Evolutionary conservation across 2,888 invertebrate species (phyloP), one percentile per base, ranked within the genome.

Genomic region (Meliscaeva auricollis): DNA sequence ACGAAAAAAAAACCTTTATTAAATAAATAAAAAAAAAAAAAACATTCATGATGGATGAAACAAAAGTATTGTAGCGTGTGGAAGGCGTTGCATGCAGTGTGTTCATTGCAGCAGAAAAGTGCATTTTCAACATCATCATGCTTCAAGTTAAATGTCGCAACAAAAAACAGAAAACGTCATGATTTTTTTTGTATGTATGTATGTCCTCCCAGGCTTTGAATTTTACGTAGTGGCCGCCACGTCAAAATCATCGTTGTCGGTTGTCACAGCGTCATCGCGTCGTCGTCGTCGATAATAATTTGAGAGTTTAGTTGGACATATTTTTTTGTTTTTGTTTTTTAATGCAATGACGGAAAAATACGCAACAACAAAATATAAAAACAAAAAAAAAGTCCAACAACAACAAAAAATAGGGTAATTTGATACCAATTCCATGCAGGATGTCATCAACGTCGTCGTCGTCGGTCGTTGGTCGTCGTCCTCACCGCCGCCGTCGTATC

Each of bases 391-490:
- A 3, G 2, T 26, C 8, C 30, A 56, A 60, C 64, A 75, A 64
- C 74, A 66, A 56, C 66, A 85, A 85, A 75, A 56, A 54, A 52
- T 20, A 41, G 68, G 76, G 85, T 80, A 85, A 85, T 80, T 85
- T 64, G 87, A 77, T 87, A 87, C 81, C 68, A 85, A 81, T 78
- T 87, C 87, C 79, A 87, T 82, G 84, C 87, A 87, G 87, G 88
- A 82, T 87, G 78, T 76, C 76, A 72, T 87, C 76, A 76, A 72
- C 87, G 81, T 70, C 85, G 83, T 62, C 68, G 66, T 80, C 66
- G 52, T 56, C 58, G n/a, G 32, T 73, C 56, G 44, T 56, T 38
- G 22, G 46, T 62, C 44, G 66, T 60, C 58, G 76, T 11, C 7
- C 4, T 7, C 32, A 32, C 32, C 35, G 54, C 60, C 50, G 66